Percentiles rank a stretch among this genome's conserved stretches.
These are phyloP conservation scores for Dicentrarchus labrax DNA, from an alignment of 2,113 vertebrate species.

Conservation along the genomic window DNA sequence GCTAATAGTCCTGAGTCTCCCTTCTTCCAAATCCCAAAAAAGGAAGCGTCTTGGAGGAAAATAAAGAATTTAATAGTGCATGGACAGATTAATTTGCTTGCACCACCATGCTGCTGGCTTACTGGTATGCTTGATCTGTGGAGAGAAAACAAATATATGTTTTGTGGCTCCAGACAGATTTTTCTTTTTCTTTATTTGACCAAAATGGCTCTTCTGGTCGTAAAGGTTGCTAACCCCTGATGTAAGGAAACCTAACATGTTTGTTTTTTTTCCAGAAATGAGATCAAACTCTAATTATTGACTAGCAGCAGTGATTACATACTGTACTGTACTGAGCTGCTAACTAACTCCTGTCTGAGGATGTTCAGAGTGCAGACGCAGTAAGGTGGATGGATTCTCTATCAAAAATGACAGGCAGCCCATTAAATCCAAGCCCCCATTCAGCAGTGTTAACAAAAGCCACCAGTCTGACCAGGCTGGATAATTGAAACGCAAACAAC, in stretches of 20 bases:
- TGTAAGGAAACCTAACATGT: neutral
- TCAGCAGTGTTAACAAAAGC: constrained; percentile 54
- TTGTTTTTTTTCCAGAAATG: neutral
- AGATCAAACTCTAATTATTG: neutral
- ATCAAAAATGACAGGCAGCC: constrained; percentile 58
- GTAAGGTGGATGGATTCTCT: constrained; percentile 37
- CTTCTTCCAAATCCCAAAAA: no score
- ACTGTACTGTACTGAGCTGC: neutral
- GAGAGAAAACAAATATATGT: no score
- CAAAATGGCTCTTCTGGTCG: no score
- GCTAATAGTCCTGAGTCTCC: no score
- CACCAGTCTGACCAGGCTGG: constrained; percentile 57
- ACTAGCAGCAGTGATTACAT: neutral
- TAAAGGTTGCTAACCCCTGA: no score
- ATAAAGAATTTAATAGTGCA: no score
- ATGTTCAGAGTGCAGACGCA: neutral
- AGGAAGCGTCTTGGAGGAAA: no score
- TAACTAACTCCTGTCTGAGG: neutral
- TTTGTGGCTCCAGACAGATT: no score
- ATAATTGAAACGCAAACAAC: constrained; percentile 82
- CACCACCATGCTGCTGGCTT: no score
- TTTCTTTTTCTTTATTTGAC: no score
- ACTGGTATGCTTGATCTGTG: no score
- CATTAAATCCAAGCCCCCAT: constrained; percentile 50
- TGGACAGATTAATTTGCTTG: no score